Percentiles rank a stretch among this genome's conserved stretches.
These are phyloP conservation scores for Psilopsiagon aymara DNA, from an alignment of 2,113 vertebrate genomes.

Conservation along the genomic window DNA sequence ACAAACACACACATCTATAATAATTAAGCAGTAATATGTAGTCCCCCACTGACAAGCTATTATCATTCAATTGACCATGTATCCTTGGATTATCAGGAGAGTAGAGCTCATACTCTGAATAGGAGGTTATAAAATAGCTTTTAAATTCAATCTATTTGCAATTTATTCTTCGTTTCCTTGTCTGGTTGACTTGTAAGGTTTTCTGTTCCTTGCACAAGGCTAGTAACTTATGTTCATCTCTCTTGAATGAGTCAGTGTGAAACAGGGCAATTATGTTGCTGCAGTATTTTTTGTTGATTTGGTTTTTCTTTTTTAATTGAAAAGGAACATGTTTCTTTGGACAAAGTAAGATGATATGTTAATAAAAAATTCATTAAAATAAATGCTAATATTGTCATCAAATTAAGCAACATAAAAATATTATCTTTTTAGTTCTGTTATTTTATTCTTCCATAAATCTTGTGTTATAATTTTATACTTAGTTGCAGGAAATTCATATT, in stretches of 20 bases:
- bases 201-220: neutral
- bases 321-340: neutral
- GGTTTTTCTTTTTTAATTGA: neutral
- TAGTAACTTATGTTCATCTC: neutral
- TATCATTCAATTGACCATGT: neutral
- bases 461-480: neutral
- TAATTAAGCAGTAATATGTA: neutral
- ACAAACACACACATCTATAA: neutral
- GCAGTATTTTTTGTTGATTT: neutral
- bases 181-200: neutral
- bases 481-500: neutral
- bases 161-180: neutral
- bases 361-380: neutral
- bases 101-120: accelerated
- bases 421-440: neutral
- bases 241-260: neutral
- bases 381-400: neutral
- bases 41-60: neutral
- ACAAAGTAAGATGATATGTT: neutral
- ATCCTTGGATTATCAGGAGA: neutral
- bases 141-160: neutral
- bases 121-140: neutral
- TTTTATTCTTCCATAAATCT: neutral
- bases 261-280: neutral
- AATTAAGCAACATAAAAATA: neutral